These are phyloP conservation scores for Sebastes hopkinsi DNA, from an alignment of 2,797 vertebrate genomes.

Conservation along the genomic window DNA sequence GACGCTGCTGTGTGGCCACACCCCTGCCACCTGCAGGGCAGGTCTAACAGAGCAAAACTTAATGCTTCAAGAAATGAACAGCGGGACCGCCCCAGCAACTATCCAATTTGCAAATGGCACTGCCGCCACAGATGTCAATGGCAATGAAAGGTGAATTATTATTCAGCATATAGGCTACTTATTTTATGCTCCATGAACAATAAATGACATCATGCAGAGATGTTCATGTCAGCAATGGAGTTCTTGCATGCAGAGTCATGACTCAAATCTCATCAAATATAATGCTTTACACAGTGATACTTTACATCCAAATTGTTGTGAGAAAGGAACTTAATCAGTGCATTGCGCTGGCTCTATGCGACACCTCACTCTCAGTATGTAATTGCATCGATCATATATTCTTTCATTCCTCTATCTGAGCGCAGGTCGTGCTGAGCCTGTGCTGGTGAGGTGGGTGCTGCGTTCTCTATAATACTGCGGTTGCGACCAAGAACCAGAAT, in stretches of 20 bases:
- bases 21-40: constrained; percentile 55
- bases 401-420: neutral
- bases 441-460: constrained; percentile 24
- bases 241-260: neutral
- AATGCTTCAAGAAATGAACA: constrained; percentile 80
- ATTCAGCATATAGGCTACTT: neutral
- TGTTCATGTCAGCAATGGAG: neutral
- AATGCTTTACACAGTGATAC: neutral
- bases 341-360: neutral
- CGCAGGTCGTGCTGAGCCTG: constrained; percentile 47
- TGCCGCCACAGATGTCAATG: constrained; percentile 59
- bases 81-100: constrained; percentile 42
- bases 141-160: constrained; percentile 67
- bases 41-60: constrained; percentile 75
- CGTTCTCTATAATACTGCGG: neutral
- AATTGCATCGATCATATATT: neutral
- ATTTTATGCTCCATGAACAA: neutral
- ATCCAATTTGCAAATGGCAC: constrained; percentile 61
- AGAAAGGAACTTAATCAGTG: neutral
- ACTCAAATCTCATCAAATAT: neutral
- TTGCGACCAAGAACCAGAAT: constrained; percentile 19
- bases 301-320: neutral
- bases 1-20: constrained; percentile 67
- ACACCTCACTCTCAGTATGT: neutral
- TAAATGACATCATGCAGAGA: neutral